These are phyloP conservation scores for Mixornis gularis DNA, from an alignment of 2,113 vertebrate genomes.

Conservation along the genomic window DNA sequence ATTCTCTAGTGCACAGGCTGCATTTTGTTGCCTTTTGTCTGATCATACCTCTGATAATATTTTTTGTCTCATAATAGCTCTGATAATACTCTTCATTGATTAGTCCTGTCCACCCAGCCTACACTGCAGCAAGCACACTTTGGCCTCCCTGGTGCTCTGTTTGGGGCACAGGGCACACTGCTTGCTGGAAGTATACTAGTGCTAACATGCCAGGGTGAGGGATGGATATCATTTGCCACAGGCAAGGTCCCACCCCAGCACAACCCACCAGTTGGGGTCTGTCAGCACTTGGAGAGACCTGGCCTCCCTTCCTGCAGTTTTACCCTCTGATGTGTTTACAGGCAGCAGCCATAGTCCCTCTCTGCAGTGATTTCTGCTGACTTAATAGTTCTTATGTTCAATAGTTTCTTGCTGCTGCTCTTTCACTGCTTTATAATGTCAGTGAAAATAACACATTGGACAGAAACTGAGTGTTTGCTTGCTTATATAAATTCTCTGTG, in stretches of 20 bases:
- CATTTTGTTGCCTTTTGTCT: background rate
- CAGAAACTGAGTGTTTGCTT: background rate
- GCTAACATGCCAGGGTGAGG: background rate
- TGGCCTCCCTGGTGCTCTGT: background rate
- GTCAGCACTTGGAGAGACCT: background rate
- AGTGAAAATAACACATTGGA: background rate
- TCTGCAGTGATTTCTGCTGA: constrained; percentile 13
- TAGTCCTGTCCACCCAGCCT: background rate
- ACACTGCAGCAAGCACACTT: background rate
- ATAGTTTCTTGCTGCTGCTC: background rate
- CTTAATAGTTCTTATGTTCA: background rate
- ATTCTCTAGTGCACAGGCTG: background rate
- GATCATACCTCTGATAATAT: background rate
- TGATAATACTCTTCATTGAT: background rate
- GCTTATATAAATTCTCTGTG: background rate
- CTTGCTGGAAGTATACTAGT: background rate
- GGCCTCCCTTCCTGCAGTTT: background rate
- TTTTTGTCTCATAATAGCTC: background rate
- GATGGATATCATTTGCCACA: background rate
- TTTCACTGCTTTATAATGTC: background rate
- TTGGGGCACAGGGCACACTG: background rate
- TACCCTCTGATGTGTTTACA: background rate
- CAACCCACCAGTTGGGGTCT: background rate
- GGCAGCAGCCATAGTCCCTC: background rate
- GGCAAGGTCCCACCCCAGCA: background rate